Base-by-base conservation (phyloP, 2,113 vertebrate species). In the Planiliza haematocheilus region DNA sequence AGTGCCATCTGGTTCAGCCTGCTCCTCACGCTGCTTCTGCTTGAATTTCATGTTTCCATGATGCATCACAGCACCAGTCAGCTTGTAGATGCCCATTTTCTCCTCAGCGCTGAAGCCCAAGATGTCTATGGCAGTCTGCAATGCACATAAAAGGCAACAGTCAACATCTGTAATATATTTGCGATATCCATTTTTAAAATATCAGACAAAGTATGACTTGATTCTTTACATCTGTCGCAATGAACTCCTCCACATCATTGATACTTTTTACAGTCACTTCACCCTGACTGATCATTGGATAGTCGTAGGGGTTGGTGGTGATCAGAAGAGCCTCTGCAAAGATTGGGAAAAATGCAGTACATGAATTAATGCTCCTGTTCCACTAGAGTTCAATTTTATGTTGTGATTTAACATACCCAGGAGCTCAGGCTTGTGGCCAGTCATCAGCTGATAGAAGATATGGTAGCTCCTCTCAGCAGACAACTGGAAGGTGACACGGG, bases 1-100 rank as follows among this genome's bases (percentile, higher is more conserved):
- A 76, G 20, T 92, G 84, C 91, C 86, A 62, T 92, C 91, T 43
- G 91, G 91, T 39, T 91, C 89, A 41, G 68, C 91, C 89, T 92
- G 91, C 84, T 92, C 91, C 24, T 92, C 91, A 11, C 91, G 84
- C 75, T 90, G 89, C 71, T 92, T 92, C 45, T 92, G 90, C 81
- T 92, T 91, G 50, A 91, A 90, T 64, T 91, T 88, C 84, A 89
- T 69, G 80, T 42, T 80, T 64, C 95, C 95, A 42, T 89, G 88
- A 84, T 89, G 88, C 91, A 96, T 92, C 83, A 94, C 96, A 83
- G 95, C 95, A 83, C 95, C 96, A 50, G 94, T 95, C 81, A 97
- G 91, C 86, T 97, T 97, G 89, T 92, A 97, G 79, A 95, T 93
- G 70, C 79, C 92, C 8, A 88, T 9, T 42, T 97, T 98, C 80